Evolutionary conservation across 2,888 invertebrate genomes (phyloP).

Genomic region (Drosophila melanosoma): DNA sequence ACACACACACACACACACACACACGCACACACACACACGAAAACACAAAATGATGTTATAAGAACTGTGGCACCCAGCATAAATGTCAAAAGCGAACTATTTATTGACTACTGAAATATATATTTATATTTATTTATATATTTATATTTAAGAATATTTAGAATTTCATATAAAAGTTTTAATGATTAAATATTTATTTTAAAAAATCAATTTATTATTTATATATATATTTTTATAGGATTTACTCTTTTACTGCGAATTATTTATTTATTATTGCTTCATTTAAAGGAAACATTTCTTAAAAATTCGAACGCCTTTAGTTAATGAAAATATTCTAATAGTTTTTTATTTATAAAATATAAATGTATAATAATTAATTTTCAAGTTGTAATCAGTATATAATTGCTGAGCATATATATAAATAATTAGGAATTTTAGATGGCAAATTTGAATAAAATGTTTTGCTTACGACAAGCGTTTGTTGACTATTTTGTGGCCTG

Average conservation of each 20-base stretch:
- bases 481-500: conserved; percentile 50
- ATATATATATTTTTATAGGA: background rate
- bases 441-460: background rate
- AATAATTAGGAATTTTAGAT: background rate
- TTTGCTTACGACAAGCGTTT: background rate
- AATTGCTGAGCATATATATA: background rate
- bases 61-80: conserved; percentile 48
- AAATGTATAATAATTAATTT: background rate
- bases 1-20: conserved; percentile 23
- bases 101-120: background rate
- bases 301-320: rapidly evolving
- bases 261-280: background rate
- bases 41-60: conserved; percentile 40
- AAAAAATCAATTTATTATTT: background rate
- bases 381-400: background rate
- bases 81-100: conserved; percentile 14
- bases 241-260: background rate
- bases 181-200: background rate
- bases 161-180: background rate
- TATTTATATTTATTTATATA: too few species aligned
- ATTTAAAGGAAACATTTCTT: background rate
- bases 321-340: background rate
- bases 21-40: background rate
- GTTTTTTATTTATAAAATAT: background rate
- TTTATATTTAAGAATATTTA: background rate